Percentiles rank a stretch among this genome's conserved stretches.
Conservation (phyloP, 2,888 invertebrate genomes). For the Nomada lathburiana region DNA sequence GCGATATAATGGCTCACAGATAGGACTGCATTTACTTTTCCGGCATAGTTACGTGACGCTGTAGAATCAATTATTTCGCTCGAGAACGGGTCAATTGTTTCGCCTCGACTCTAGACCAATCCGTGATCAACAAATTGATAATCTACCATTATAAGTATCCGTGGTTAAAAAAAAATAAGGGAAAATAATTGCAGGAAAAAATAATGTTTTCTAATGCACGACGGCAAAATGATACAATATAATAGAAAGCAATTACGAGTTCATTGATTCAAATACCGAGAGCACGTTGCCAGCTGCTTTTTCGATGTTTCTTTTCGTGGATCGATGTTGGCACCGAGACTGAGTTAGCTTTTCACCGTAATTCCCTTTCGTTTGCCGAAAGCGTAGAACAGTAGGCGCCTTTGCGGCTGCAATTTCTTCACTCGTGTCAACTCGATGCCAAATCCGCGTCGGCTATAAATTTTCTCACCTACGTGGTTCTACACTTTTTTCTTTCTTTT, state of each 20-base stretch:
- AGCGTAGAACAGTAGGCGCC: constrained; percentile 32
- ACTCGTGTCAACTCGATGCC: constrained; percentile 36
- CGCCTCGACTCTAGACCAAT: background rate
- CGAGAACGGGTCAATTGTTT: background rate
- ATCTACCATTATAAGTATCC: too few relatives aligned
- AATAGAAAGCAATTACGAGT: too few relatives aligned
- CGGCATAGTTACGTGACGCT: background rate
- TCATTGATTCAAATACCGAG: background rate
- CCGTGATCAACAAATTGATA: too few relatives aligned
- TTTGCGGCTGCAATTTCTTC: constrained; percentile 31
- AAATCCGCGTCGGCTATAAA: constrained; percentile 48
- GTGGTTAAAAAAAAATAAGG: too few relatives aligned
- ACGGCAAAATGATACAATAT: too few relatives aligned
- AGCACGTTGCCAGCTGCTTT: constrained; percentile 17
- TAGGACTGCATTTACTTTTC: background rate
- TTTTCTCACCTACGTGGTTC: background rate
- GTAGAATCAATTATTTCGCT: background rate
- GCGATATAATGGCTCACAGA: background rate
- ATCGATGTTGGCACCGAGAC: constrained; percentile 30
- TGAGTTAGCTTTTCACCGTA: constrained; percentile 24
- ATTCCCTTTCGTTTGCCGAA: constrained; percentile 26
- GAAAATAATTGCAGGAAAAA: too few relatives aligned
- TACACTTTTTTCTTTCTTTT: background rate
- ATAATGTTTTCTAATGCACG: too few relatives aligned
- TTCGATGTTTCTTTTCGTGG: background rate